A percentile compares a stretch with the other conserved stretches of the same genome.
Conservation (phyloP, 2,888 invertebrate species). For the Zygaena filipendulae region DNA sequence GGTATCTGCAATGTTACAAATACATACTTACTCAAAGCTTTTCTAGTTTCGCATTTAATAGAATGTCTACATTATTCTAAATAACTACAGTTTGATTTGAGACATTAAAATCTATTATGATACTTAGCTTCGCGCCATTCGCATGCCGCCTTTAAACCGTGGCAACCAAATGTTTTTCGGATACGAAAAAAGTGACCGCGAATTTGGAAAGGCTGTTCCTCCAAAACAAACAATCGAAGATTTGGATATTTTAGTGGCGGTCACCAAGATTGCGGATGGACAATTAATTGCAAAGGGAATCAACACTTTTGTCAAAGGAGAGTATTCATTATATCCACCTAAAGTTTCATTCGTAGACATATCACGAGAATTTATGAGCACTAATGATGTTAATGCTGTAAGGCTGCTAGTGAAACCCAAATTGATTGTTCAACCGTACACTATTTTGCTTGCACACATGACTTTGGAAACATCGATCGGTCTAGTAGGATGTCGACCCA, state of each 20-base stretch:
- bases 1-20: no score
- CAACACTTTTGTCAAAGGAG: constrained; percentile 34
- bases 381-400: constrained; percentile 46
- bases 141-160: constrained; percentile 9
- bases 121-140: constrained; percentile 40
- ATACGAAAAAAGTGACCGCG: constrained; percentile 29
- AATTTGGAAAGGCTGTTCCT: constrained; percentile 22
- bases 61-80: no score
- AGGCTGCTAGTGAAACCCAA: constrained; percentile 23
- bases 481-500: constrained; percentile 40
- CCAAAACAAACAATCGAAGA: constrained; percentile 18
- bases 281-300: constrained; percentile 27
- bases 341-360: constrained; percentile 16
- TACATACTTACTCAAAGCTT: constrained; percentile 1
- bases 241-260: constrained; percentile 37
- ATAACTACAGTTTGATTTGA: no score
- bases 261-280: constrained; percentile 42
- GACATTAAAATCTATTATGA: no score
- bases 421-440: constrained; percentile 27
- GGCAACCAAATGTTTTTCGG: constrained; percentile 39
- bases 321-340: constrained; percentile 42
- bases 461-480: constrained; percentile 43
- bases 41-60: constrained; percentile 4
- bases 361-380: constrained; percentile 34
- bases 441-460: constrained; percentile 46